Conservation (phyloP, 2,888 invertebrate species). For the Acleris emargana region DNA sequence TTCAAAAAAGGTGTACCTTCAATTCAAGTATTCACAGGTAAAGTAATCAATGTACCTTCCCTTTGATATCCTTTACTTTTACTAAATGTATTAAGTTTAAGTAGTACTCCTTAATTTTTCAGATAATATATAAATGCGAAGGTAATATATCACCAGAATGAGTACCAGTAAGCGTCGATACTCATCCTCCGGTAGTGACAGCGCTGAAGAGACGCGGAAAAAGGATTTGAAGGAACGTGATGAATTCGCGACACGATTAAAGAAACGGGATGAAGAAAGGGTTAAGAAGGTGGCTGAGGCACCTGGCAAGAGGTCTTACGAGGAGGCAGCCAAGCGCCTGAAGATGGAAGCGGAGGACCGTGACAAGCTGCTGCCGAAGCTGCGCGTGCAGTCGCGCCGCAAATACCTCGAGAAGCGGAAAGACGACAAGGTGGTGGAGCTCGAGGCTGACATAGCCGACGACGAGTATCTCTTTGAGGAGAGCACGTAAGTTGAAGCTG, state of each 20-base stretch:
- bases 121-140: not conserved
- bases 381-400: conserved; percentile 95
- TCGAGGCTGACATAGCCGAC: conserved; percentile 97
- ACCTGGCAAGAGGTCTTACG: conserved; percentile 87
- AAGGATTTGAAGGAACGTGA: conserved; percentile 96
- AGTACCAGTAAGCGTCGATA: conserved; percentile 69
- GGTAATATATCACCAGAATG: conserved; percentile 32
- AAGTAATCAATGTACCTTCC: too few relatives aligned
- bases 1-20: too few relatives aligned
- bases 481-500: conserved; percentile 86
- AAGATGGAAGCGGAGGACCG: conserved; percentile 94
- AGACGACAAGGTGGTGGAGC: conserved; percentile 96
- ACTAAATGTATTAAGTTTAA: too few relatives aligned
- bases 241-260: conserved; percentile 95
- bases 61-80: too few relatives aligned
- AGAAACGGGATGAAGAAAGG: conserved; percentile 94
- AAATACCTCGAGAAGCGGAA: conserved; percentile 98
- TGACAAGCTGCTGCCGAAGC: conserved; percentile 93
- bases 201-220: conserved; percentile 90
- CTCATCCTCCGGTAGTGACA: conserved; percentile 86
- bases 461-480: conserved; percentile 98
- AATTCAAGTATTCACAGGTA: too few relatives aligned
- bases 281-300: conserved; percentile 90
- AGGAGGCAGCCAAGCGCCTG: conserved; percentile 95
- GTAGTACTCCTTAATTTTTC: not conserved